Percentiles rank a stretch among this genome's conserved stretches.
phyloP scores from a whole-genome alignment of 92 coral and sea anemone genomes.

The Palythoa caribaeorum region DNA sequence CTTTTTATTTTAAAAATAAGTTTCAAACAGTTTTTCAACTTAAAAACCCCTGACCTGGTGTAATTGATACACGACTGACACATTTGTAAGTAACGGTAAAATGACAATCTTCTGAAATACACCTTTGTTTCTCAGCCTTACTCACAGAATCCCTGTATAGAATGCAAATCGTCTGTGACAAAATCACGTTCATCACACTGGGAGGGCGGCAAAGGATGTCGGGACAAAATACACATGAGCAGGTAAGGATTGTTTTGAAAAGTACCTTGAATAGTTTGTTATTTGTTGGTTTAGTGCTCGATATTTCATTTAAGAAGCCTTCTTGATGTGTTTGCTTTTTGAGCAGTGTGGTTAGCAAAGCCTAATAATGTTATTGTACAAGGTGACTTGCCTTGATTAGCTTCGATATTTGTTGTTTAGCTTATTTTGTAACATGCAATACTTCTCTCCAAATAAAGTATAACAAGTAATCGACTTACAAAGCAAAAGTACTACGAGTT shows the following conservation, averaged over 20 bases:
- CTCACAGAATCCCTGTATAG: slow-evolving; percentile 79
- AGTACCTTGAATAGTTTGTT: neutral
- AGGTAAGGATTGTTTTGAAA: slow-evolving; percentile 63
- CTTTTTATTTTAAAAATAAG: too few species aligned
- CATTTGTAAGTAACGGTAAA: too few species aligned
- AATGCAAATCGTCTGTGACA: slow-evolving; percentile 84
- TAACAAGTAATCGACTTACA: neutral
- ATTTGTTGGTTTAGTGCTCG: neutral
- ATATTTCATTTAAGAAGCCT: neutral
- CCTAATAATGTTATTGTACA: too few species aligned
- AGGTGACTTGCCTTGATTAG: neutral
- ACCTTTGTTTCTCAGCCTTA: slow-evolving; percentile 65
- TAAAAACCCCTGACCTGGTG: too few species aligned
- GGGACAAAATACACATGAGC: slow-evolving; percentile 86
- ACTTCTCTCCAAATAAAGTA: neutral
- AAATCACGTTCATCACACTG: slow-evolving; percentile 88
- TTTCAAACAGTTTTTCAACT: too few species aligned
- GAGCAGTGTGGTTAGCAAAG: too few species aligned
- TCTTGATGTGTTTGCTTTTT: neutral
- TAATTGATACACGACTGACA: too few species aligned
- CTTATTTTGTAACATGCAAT: neutral
- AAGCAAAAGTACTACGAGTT: neutral
- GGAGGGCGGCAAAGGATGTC: slow-evolving; percentile 99
- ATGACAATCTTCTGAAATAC: neutral
- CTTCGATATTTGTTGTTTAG: neutral